Conservation (phyloP, 2,888 invertebrate genomes). For the Schizotus pectinicornis region DNA sequence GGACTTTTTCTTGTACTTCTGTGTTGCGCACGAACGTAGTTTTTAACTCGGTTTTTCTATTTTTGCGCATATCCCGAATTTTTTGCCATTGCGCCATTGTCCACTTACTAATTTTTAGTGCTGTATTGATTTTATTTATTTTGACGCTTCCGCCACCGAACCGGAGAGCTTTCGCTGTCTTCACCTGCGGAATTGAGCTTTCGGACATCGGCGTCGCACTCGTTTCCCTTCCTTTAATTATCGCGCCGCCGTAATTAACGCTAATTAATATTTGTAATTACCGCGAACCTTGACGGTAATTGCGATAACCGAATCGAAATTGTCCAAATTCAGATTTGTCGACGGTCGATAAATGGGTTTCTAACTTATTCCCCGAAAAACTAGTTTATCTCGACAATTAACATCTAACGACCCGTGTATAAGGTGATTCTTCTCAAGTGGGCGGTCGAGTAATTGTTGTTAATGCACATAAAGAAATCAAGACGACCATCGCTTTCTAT, state of each 20-base stretch:
- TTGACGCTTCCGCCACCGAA: conserved; percentile 40
- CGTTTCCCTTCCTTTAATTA: conserved; percentile 1
- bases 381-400: conserved; percentile 27
- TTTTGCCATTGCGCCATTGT: conserved; percentile 60
- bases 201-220: neutral
- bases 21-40: conserved; percentile 53
- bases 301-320: conserved; percentile 15
- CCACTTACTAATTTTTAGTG: conserved; percentile 60
- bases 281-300: conserved; percentile 22
- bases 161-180: conserved; percentile 21
- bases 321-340: conserved; percentile 13
- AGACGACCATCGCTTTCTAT: conserved; percentile 46
- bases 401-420: conserved; percentile 15
- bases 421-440: conserved; percentile 20
- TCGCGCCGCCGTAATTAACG: conserved; percentile 11
- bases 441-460: conserved; percentile 37
- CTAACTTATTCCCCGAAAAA: conserved; percentile 20
- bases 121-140: conserved; percentile 58
- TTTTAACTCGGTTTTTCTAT: conserved; percentile 54
- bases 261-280: conserved; percentile 23
- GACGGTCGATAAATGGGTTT: conserved; percentile 13
- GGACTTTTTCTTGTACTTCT: conserved; percentile 56
- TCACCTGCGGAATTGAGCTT: conserved; percentile 2
- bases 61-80: conserved; percentile 58
- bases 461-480: conserved; percentile 29